Evolutionary conservation across 2,888 invertebrate genomes (phyloP), one percentile per base, ranked within the genome.

Genomic region (Neelides folsomi): DNA sequence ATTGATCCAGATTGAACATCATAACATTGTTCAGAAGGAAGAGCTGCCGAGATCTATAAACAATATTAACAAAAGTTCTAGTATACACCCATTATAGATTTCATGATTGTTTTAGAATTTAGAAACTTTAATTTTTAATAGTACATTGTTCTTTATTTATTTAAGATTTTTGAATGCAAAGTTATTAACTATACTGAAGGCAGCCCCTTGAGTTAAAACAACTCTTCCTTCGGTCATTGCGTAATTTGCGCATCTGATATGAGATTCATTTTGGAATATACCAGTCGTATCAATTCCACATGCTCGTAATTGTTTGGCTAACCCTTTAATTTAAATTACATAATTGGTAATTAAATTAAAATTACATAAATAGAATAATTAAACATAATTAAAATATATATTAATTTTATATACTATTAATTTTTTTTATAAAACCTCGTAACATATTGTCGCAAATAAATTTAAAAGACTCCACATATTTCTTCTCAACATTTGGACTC

Each of bases 371-470:
- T n/a, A n/a, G n/a, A n/a, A n/a, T n/a, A n/a, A n/a, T n/a, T n/a
- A n/a, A n/a, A n/a, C n/a, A n/a, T n/a, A n/a, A n/a, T 27, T 34
- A n/a, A 27, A 38, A 12, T 12, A 47, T 10, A 18, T 19, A 43
- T 42, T 39, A 41, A 42, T 40, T 2, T n/a, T 34, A 35, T 2
- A 35, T 37, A 5, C 45, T 51, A n/a, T n/a, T n/a, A n/a, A n/a
- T n/a, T n/a, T n/a, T n/a, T n/a, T n/a, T n/a, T n/a, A n/a, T n/a
- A n/a, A n/a, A n/a, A 53, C 56, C 75, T 59, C 73, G 73, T 10
- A 78, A 60, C 75, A 75, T 77, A 5, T 75, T 75, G 69, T 81
- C 81, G 65, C 79, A 80, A 19, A 81, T 76, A 37, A 79, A 71
- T 40, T 54, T 52, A 12, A 62, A 27, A 27, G 27, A 27, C 27